A percentile compares a stretch with the other conserved stretches of the same genome.
These are phyloP conservation scores for Turnix velox DNA, from an alignment of 2,113 vertebrate species.

Conservation along the genomic window DNA sequence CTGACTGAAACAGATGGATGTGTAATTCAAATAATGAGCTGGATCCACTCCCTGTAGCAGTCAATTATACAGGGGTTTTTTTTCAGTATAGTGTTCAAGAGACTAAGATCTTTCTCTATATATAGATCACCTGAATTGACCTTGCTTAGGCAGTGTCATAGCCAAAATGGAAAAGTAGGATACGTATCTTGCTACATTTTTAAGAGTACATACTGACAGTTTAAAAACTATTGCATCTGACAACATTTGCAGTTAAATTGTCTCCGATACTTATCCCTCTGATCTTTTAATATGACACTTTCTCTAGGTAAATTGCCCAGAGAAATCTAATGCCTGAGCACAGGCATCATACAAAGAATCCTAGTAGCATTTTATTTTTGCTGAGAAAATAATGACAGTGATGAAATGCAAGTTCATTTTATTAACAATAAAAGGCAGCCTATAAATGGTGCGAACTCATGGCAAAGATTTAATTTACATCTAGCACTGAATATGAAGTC, in stretches of 20 bases:
- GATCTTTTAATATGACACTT: neutral
- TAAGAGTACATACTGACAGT: neutral
- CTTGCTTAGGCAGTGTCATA: constrained; percentile 32
- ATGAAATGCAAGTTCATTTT: neutral
- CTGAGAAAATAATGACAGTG: neutral
- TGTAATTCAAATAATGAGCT: constrained; percentile 65
- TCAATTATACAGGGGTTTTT: constrained; percentile 37
- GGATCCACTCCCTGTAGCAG: constrained; percentile 49
- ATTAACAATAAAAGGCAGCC: neutral
- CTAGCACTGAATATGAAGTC: neutral
- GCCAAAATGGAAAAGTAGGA: constrained; percentile 26
- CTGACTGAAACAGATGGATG: constrained; percentile 60
- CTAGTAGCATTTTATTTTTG: neutral
- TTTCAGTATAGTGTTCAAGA: constrained; percentile 39
- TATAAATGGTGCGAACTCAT: neutral
- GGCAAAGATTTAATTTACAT: neutral
- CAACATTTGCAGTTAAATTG: neutral
- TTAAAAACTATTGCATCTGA: neutral
- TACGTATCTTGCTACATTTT: constrained; percentile 10
- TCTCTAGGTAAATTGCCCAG: neutral
- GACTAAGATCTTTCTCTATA: constrained; percentile 41
- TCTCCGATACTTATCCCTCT: neutral
- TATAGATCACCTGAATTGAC: constrained; percentile 65
- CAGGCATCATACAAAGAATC: neutral
- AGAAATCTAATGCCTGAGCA: neutral